Evolutionary conservation across 2,113 vertebrate species (phyloP).

Genomic region (Thalassarche chlororhynchos): DNA sequence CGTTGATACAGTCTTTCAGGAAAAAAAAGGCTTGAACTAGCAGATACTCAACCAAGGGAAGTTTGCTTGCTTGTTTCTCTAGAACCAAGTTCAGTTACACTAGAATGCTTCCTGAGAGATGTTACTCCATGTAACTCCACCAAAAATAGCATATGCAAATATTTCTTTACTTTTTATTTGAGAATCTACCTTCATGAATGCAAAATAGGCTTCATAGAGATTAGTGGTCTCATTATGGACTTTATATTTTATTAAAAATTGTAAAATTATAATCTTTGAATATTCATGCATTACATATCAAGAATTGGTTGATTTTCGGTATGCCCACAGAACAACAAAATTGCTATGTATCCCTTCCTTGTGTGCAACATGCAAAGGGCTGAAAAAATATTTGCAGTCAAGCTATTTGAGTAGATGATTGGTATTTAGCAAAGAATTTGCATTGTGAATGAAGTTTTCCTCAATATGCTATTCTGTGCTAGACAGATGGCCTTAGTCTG

Average conservation of each 20-base stretch:
- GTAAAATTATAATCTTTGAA: neutral
- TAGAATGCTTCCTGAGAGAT: neutral
- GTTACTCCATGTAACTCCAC: neutral
- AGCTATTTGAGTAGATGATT: neutral
- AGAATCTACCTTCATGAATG: neutral
- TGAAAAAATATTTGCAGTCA: neutral
- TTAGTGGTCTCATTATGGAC: neutral
- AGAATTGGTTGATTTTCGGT: neutral
- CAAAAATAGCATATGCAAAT: neutral
- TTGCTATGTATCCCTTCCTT: neutral
- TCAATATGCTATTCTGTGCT: neutral
- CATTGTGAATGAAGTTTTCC: no score
- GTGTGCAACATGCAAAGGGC: neutral
- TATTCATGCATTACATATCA: neutral
- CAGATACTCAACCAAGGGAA: neutral
- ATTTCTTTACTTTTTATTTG: neutral
- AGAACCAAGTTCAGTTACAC: neutral
- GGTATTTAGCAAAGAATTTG: neutral
- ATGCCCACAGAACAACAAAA: neutral
- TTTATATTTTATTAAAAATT: neutral
- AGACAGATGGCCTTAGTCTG: no score
- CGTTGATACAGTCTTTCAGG: neutral
- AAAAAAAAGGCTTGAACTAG: neutral
- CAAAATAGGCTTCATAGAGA: neutral
- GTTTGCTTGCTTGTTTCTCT: neutral